Base-by-base conservation (phyloP, 2,113 vertebrate species). In the Oreocharis arfaki region DNA sequence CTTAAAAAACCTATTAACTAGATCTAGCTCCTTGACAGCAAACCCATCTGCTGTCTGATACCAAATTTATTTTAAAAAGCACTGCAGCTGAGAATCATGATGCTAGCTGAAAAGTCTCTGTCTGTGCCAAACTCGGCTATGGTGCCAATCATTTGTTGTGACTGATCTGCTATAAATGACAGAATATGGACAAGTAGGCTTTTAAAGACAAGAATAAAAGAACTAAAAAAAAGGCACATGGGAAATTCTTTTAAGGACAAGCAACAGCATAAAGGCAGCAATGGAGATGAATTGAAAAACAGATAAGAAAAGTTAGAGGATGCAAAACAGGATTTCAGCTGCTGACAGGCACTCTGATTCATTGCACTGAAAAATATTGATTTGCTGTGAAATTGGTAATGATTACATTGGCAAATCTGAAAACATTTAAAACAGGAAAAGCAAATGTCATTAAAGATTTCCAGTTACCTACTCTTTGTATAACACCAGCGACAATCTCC, bases 21-120 rank as follows among this genome's bases (percentile, higher is more conserved):
- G 70, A 92, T 79, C 44, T 82, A 90, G 49, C 44, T 80, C 37
- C 59, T 53, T 85, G 87, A 79, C 32, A 94, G 70, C 61, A 94
- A 79, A 71, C 47, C 15, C 53, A 68, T 91, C 81, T 35, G 35
- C 59, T 70, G 77, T 50, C 60, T 93, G 56, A 75, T 87, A 93
- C 44, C 37, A 64, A 67, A 84, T 93, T 76, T 93, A 91, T 93
- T 95, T 93, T 94, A 87, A 93, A 82, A 3, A 87, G 65, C 61
- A 61, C 19, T 87, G 74, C 78, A 90, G 65, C 70, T 91, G 56
- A 87, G 53, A 82, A 49, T 46, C 75, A 49, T 33, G 53, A 70
- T 61, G 37, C 49, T 76, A 56, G 61, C 83, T 94, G 57, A 73
- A 92, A 96, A 92, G 57, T 61, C 70, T 75, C 61, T 63, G 41